Conservation (phyloP, 2,797 vertebrate genomes). For the Pseudochirops cupreus region DNA sequence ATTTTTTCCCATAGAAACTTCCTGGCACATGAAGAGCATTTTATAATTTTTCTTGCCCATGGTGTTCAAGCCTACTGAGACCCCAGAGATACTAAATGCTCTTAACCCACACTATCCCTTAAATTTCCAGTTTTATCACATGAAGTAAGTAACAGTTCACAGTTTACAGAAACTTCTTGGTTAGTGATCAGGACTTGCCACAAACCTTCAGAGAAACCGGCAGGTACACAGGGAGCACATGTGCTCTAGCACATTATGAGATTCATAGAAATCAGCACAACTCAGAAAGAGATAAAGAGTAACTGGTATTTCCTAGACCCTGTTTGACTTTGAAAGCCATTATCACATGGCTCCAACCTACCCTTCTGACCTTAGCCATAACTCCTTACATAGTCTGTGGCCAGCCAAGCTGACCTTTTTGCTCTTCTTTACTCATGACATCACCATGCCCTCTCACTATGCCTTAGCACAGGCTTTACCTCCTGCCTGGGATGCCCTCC, state of each 20-base stretch:
- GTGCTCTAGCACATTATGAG: not conserved
- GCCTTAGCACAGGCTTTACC: not conserved
- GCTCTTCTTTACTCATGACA: not conserved
- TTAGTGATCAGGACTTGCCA: not conserved
- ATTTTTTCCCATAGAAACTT: slow-evolving; percentile 15
- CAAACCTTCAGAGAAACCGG: slow-evolving; percentile 1
- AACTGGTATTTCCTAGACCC: not conserved
- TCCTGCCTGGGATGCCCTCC: not conserved
- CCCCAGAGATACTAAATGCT: not conserved
- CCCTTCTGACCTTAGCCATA: not conserved
- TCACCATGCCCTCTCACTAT: not conserved
- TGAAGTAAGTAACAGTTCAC: not conserved
- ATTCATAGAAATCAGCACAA: not conserved
- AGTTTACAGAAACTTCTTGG: not conserved
- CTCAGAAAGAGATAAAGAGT: not conserved
- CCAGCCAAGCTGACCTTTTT: not conserved
- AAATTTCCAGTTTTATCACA: not conserved
- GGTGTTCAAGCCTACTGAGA: not conserved
- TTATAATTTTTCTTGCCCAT: not conserved
- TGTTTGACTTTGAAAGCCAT: slow-evolving; percentile 30
- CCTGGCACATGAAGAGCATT: not conserved
- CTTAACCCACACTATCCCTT: not conserved
- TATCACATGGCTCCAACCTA: not conserved
- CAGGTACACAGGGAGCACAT: not conserved
- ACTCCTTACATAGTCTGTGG: not conserved